Conservation (phyloP, 1,140 invertebrate species). For the Batillaria attramentaria region DNA sequence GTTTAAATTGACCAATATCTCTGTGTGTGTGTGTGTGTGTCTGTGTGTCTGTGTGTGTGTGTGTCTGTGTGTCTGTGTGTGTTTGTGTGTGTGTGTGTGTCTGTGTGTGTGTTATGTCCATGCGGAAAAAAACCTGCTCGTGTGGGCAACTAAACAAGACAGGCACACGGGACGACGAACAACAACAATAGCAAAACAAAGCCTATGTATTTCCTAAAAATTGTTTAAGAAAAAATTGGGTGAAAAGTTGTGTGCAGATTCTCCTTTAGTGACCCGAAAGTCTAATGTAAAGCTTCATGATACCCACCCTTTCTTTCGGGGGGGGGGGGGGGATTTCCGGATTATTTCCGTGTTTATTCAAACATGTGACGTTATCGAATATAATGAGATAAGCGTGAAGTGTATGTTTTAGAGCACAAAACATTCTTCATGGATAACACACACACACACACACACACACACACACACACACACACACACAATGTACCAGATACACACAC, state of each 20-base stretch:
- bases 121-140: neutral
- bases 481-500: neutral
- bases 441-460: neutral
- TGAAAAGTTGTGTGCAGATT: no score
- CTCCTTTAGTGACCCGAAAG: no score
- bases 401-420: neutral
- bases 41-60: slow-evolving; percentile 15
- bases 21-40: slow-evolving; percentile 2
- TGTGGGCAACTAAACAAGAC: neutral
- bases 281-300: no score
- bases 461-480: neutral
- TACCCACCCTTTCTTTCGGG: no score
- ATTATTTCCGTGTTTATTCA: no score
- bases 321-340: no score
- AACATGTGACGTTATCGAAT: neutral
- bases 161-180: neutral
- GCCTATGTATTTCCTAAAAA: slow-evolving; percentile 1
- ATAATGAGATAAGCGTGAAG: neutral
- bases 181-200: neutral
- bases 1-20: neutral
- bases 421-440: neutral
- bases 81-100: neutral
- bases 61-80: neutral
- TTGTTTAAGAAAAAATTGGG: no score
- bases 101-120: neutral